These are phyloP conservation scores for Cephus cinctus DNA, from an alignment of 1,140 invertebrate species.

Conservation along the genomic window DNA sequence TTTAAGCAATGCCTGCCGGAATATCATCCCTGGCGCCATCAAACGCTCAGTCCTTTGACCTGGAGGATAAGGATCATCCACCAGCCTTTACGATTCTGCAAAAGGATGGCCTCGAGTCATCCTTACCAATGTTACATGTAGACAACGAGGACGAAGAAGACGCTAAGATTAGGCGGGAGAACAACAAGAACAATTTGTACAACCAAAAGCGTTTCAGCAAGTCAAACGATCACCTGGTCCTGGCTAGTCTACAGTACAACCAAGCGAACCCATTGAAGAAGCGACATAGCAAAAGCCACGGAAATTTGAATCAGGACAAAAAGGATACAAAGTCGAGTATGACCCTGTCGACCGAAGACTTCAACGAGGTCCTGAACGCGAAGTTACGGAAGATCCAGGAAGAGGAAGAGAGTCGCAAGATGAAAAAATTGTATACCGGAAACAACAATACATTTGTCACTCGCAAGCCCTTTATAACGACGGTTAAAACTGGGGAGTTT, in stretches of 20 bases:
- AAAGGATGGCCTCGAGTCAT: conserved; percentile 40
- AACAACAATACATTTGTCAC: conserved; percentile 15
- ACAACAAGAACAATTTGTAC: conserved; percentile 20
- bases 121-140: conserved; percentile 39
- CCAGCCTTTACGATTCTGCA: conserved; percentile 43
- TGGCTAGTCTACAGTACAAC: conserved; percentile 37
- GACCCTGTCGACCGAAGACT: conserved; percentile 52
- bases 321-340: conserved; percentile 27
- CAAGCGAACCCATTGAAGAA: conserved; percentile 42
- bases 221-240: conserved; percentile 45
- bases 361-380: conserved; percentile 64
- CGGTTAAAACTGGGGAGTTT: conserved; percentile 75
- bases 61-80: background rate
- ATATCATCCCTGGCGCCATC: background rate
- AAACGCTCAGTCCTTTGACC: background rate
- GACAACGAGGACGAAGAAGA: conserved; percentile 14
- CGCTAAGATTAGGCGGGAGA: conserved; percentile 24
- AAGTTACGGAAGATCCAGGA: conserved; percentile 65
- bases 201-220: conserved; percentile 36
- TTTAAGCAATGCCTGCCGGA: conserved; percentile 1
- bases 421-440: conserved; percentile 19
- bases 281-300: conserved; percentile 48
- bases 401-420: conserved; percentile 55
- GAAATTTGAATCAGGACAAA: conserved; percentile 33
- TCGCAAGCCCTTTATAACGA: conserved; percentile 69